Evolutionary conservation across 2,888 invertebrate genomes (phyloP).

Genomic region (Platypus cylindrus): DNA sequence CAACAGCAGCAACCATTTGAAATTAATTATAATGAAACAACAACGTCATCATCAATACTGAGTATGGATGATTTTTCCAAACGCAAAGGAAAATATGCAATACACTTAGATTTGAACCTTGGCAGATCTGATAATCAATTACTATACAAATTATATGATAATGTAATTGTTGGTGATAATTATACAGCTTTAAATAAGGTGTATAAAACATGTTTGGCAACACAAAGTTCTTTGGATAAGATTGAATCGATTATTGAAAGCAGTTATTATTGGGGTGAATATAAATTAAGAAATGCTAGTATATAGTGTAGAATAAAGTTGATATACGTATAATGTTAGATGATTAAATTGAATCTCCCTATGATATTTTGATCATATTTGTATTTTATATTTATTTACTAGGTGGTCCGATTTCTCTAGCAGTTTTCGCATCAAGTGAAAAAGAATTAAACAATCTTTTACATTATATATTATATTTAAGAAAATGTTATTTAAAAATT

Average conservation of each 20-base stretch:
- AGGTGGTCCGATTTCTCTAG: slow-evolving; percentile 67
- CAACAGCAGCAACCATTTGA: too few relatives aligned
- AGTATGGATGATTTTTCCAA: slow-evolving; percentile 24
- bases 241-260: slow-evolving; percentile 63
- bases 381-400: slow-evolving; percentile 3
- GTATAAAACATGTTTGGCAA: slow-evolving; percentile 55
- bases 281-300: too few relatives aligned
- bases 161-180: slow-evolving; percentile 49
- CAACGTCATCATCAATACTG: too few relatives aligned
- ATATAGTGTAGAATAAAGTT: too few relatives aligned
- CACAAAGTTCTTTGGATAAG: slow-evolving; percentile 76
- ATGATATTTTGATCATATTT: too few relatives aligned
- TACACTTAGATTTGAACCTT: slow-evolving; percentile 26
- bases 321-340: too few relatives aligned
- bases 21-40: too few relatives aligned
- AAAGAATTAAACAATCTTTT: slow-evolving; percentile 62
- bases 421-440: slow-evolving; percentile 66
- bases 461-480: slow-evolving; percentile 62
- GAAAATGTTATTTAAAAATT: slow-evolving; percentile 59
- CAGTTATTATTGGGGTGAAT: slow-evolving; percentile 66
- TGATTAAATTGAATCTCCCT: too few relatives aligned
- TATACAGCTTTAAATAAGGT: slow-evolving; percentile 47
- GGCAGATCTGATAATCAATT: slow-evolving; percentile 65
- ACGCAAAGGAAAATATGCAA: slow-evolving; percentile 16
- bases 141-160: slow-evolving; percentile 58